Evolutionary conservation across 2,888 invertebrate genomes (phyloP).

Genomic region (Lottia gigantea): DNA sequence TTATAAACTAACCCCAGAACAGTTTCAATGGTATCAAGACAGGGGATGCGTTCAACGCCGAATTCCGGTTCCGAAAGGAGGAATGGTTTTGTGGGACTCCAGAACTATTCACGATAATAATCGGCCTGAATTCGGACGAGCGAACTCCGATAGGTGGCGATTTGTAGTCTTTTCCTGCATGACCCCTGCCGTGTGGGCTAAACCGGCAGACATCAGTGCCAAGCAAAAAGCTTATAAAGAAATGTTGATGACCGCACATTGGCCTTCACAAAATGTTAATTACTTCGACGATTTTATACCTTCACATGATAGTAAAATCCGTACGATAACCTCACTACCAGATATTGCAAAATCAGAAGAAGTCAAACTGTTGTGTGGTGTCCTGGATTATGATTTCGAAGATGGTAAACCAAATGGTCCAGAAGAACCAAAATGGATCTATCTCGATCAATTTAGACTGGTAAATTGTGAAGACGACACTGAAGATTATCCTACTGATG

Average conservation of each 20-base stretch:
- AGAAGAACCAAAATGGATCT: constrained; percentile 14
- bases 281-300: constrained; percentile 26
- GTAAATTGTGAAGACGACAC: background rate
- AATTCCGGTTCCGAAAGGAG: constrained; percentile 52
- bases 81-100: constrained; percentile 57
- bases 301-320: constrained; percentile 3
- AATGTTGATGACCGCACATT: constrained; percentile 42
- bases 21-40: constrained; percentile 32
- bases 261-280: constrained; percentile 38
- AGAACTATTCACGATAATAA: constrained; percentile 50
- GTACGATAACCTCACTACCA: constrained; percentile 30
- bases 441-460: background rate
- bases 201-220: constrained; percentile 32
- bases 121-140: constrained; percentile 36
- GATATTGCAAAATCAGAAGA: constrained; percentile 39
- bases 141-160: constrained; percentile 44
- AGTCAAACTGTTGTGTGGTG: constrained; percentile 38
- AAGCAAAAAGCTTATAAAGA: constrained; percentile 41
- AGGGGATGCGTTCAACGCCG: constrained; percentile 36
- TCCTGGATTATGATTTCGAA: constrained; percentile 38
- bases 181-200: constrained; percentile 53
- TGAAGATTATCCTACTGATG: background rate
- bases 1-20: constrained; percentile 29
- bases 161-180: constrained; percentile 49
- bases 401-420: constrained; percentile 45